Conservation (phyloP, 2,888 invertebrate genomes). For the Scaptodrosophila latifasciaeformis region DNA sequence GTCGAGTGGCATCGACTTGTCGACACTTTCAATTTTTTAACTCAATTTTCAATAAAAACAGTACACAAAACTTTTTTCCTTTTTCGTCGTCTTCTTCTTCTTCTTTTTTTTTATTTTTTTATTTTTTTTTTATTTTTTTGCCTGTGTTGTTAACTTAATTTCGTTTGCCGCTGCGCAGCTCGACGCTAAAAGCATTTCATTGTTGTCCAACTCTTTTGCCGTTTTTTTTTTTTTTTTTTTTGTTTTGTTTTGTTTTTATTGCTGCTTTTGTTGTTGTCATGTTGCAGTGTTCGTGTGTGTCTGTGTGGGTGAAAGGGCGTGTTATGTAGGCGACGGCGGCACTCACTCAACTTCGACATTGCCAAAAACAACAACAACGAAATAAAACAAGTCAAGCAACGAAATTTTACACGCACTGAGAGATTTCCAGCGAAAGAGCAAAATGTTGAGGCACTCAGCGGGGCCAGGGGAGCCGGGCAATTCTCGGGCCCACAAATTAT, state of each 20-base stretch:
- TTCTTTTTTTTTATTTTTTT: background rate
- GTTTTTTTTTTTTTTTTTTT: too few relatives aligned
- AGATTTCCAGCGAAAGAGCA: conserved; percentile 36
- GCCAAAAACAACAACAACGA: too few relatives aligned
- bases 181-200: conserved; percentile 65
- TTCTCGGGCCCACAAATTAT: too few relatives aligned
- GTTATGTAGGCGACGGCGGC: background rate
- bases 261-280: conserved; percentile 22
- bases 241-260: conserved; percentile 21
- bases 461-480: too few relatives aligned
- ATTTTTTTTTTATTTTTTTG: background rate
- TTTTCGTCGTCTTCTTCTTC: background rate
- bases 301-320: background rate
- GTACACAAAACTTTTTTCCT: conserved; percentile 36
- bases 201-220: conserved; percentile 55
- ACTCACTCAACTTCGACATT: conserved; percentile 12
- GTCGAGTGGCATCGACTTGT: conserved; percentile 28
- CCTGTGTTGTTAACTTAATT: conserved; percentile 63
- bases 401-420: conserved; percentile 62
- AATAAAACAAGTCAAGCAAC: too few relatives aligned
- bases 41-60: conserved; percentile 68
- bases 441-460: background rate
- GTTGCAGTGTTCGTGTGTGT: conserved; percentile 43
- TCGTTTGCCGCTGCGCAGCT: conserved; percentile 42
- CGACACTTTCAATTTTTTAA: conserved; percentile 66